phyloP scores from a whole-genome alignment of 2,113 vertebrate species.

The Sapayoa aenigma region DNA sequence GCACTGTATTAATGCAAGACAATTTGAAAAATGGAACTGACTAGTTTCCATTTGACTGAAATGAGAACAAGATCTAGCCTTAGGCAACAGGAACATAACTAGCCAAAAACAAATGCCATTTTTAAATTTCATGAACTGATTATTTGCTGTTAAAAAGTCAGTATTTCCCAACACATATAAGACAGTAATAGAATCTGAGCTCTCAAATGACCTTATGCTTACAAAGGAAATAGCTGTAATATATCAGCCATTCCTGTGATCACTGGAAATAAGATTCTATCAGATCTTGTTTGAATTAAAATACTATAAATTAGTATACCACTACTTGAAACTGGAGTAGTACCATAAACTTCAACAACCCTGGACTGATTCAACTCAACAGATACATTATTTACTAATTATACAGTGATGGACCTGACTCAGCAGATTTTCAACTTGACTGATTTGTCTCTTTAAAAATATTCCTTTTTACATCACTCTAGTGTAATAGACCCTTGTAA shows the following conservation, averaged over 20 bases:
- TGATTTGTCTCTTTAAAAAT: background rate
- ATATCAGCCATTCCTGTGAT: slow-evolving; percentile 10
- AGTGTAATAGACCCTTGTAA: background rate
- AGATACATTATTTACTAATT: slow-evolving; percentile 34
- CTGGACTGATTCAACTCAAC: background rate
- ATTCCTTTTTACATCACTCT: background rate
- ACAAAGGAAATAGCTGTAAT: slow-evolving; percentile 42
- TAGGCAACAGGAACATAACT: slow-evolving; percentile 52
- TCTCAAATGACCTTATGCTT: slow-evolving; percentile 51
- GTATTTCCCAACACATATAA: slow-evolving; percentile 43
- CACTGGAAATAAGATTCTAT: slow-evolving; percentile 11
- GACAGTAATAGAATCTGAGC: slow-evolving; percentile 55
- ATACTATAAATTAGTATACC: background rate
- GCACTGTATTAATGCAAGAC: background rate
- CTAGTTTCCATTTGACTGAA: slow-evolving; percentile 64
- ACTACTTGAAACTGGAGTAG: background rate
- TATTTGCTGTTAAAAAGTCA: slow-evolving; percentile 63
- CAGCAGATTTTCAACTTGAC: background rate
- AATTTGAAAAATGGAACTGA: slow-evolving; percentile 62
- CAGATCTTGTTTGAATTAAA: slow-evolving; percentile 26
- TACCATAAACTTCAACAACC: background rate
- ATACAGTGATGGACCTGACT: background rate
- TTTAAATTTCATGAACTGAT: slow-evolving; percentile 62
- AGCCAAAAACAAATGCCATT: slow-evolving; percentile 64
- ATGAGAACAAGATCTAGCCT: slow-evolving; percentile 60